These are phyloP conservation scores for Perizoma affinitatum DNA, from an alignment of 2,888 invertebrate species.

Conservation along the genomic window DNA sequence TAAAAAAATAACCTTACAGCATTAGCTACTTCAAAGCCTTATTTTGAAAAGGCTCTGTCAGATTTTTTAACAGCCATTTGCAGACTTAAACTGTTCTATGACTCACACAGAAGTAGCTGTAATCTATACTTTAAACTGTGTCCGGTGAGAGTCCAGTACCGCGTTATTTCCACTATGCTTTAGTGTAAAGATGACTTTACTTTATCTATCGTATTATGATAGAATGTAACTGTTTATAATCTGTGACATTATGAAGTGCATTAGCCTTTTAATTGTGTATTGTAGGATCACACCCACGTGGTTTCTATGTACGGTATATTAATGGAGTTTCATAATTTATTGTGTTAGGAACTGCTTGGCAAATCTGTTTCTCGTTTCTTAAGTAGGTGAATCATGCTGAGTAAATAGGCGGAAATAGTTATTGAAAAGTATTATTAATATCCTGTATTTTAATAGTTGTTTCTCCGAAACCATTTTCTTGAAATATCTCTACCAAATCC, in stretches of 20 bases:
- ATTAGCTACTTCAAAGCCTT: no score
- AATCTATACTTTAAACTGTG: no score
- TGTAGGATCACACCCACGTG: conserved; percentile 59
- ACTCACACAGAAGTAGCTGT: no score
- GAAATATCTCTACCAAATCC: no score
- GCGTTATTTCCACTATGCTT: no score
- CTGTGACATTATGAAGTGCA: conserved; percentile 56
- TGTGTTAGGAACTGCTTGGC: conserved; percentile 29
- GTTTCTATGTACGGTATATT: conserved; percentile 39
- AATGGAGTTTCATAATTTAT: conserved; percentile 43
- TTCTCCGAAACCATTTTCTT: no score
- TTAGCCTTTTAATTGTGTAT: conserved; percentile 71
- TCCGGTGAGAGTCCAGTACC: no score
- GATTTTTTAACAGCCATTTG: no score
- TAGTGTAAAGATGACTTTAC: conserved; percentile 7
- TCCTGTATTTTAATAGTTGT: not conserved
- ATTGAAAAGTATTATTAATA: not conserved
- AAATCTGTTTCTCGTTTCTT: conserved; percentile 33
- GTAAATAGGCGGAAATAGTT: conserved; percentile 16
- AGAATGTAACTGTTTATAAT: conserved; percentile 15
- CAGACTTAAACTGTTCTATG: no score
- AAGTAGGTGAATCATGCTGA: conserved; percentile 24
- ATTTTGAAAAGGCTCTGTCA: no score
- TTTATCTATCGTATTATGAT: conserved; percentile 44
- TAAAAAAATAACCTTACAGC: no score